Evolutionary conservation across 2,113 vertebrate species (phyloP), one percentile per base, ranked within the genome.

Genomic region (Smithornis capensis): DNA sequence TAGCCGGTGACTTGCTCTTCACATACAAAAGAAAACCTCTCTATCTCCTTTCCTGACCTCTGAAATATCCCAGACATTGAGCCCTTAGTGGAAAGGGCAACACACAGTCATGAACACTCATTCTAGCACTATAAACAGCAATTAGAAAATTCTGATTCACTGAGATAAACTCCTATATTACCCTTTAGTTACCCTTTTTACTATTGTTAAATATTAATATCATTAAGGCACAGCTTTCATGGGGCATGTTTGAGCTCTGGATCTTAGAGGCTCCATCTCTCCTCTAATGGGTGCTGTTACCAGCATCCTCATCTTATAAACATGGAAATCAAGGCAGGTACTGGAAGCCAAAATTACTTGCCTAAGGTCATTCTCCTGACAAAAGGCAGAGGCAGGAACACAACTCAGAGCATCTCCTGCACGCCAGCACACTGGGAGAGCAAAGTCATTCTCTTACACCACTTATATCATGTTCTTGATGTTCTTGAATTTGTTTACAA

Each of bases 361-460:
- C 9, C n/a, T 68, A 67, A 69, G 18, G 71, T 42, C 55, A 74
- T 49, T n/a, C 19, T 11, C 2, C 37, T 53, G 53, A 37, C 12
- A 47, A 76, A 42, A 68, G 23, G 23, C 17, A 53, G 37, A 52
- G 47, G 35, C 9, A 8, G 56, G 29, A 65, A 14, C 24, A 50
- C 7, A 84, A 18, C 17, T 55, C 24, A 14, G 53, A 52, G 68
- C 50, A 42, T 25, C 33, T 84, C 19, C 19, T 37, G 47, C 14
- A 50, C 4, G 21, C 27, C 47, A 63, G 18, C 10, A 53, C 3
- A 56, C 33, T 0, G 2, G 38, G 28, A 67, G 14, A 2, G 14
- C 33, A 57, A 64, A 86, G 59, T 4, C 10, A 33, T 10, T 21
- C 62, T 31, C 69, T 68, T 24, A 70, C 12, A 50, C 3, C 25